Evolutionary conservation across 1,140 invertebrate genomes (phyloP).

Genomic region (Aphelinus certus): DNA sequence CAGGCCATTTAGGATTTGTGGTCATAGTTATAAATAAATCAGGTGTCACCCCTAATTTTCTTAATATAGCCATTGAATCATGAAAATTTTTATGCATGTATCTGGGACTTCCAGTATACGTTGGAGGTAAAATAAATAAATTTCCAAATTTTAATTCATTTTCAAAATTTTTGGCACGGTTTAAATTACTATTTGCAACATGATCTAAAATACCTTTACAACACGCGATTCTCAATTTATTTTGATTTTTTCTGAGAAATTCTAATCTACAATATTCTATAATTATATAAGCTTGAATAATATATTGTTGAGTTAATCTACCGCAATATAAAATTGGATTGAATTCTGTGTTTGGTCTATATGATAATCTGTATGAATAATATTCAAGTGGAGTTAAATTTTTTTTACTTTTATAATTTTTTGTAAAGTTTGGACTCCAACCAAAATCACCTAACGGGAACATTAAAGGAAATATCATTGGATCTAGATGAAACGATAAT

Average conservation of each 20-base stretch:
- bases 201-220: slow-evolving; percentile 28
- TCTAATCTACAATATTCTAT: neutral
- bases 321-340: slow-evolving; percentile 11
- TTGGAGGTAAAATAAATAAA: too few species aligned
- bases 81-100: too few species aligned
- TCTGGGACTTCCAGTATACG: too few species aligned
- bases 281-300: neutral
- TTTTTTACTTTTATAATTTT: slow-evolving; percentile 27
- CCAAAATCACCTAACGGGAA: too few species aligned
- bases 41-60: neutral
- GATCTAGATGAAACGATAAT: slow-evolving; percentile 17
- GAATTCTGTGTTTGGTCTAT: neutral
- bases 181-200: neutral
- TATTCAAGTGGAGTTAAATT: slow-evolving; percentile 24
- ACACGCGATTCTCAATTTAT: slow-evolving; percentile 19
- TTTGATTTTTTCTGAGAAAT: slow-evolving; percentile 16
- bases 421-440: slow-evolving; percentile 20
- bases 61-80: neutral
- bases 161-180: neutral
- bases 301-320: slow-evolving; percentile 30
- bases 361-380: slow-evolving; percentile 28
- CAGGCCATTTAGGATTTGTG: too few species aligned
- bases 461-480: too few species aligned
- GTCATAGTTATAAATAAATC: too few species aligned
- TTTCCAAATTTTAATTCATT: too few species aligned